Evolutionary conservation across 2,113 vertebrate genomes (phyloP).

Genomic region (Scartelaos histophorus): DNA sequence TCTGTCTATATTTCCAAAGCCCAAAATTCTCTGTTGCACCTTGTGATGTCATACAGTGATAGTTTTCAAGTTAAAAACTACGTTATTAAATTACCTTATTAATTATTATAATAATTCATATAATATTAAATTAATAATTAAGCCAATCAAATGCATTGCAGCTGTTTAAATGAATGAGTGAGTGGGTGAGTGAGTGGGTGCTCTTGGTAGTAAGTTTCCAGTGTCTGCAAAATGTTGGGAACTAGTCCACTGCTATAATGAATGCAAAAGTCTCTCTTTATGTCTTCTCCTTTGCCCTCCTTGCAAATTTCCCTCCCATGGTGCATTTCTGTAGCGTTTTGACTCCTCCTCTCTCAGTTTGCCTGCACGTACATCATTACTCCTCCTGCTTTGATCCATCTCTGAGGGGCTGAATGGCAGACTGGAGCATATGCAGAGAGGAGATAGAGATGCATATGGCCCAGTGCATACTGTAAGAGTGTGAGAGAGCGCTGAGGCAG

Average conservation of each 20-base stretch:
- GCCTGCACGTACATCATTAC: constrained; percentile 56
- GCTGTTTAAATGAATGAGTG: background rate
- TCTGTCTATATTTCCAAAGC: no score
- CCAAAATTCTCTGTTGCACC: no score
- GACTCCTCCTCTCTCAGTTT: constrained; percentile 23
- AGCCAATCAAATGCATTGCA: background rate
- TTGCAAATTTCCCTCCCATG: constrained; percentile 20
- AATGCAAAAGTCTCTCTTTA: constrained; percentile 56
- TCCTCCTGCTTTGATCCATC: constrained; percentile 65
- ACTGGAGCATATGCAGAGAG: constrained; percentile 59
- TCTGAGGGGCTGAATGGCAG: constrained; percentile 59
- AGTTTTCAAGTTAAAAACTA: no score
- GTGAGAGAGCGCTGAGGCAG: constrained; percentile 30
- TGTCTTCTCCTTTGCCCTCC: constrained; percentile 22
- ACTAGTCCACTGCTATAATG: constrained; percentile 30
- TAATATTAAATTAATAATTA: background rate
- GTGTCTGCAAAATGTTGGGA: constrained; percentile 3
- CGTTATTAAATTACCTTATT: no score
- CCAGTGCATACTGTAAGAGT: constrained; percentile 18
- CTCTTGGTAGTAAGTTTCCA: background rate
- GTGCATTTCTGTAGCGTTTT: constrained; percentile 31
- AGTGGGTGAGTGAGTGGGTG: no score
- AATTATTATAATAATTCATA: no score
- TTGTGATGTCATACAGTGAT: no score
- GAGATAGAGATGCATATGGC: constrained; percentile 54